Conservation (phyloP, 2,113 vertebrate species). For the Morone saxatilis region DNA sequence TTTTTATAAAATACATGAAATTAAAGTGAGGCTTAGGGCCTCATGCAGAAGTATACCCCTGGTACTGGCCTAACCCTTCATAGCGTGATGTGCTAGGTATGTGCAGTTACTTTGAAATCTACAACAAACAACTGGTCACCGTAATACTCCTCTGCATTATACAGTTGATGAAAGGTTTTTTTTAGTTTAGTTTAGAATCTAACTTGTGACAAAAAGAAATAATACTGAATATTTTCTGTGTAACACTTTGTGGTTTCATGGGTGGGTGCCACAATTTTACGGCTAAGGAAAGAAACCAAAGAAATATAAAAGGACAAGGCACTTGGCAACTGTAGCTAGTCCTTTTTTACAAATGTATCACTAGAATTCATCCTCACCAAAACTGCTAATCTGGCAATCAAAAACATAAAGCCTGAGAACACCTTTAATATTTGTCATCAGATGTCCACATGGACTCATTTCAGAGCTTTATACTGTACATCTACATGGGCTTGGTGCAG, state of each 20-base stretch:
- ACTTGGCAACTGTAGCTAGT: slow-evolving; percentile 21
- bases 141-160: slow-evolving; percentile 56
- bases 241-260: slow-evolving; percentile 53
- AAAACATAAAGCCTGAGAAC: slow-evolving; percentile 55
- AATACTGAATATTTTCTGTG: slow-evolving; percentile 61
- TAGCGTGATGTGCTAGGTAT: slow-evolving; percentile 51
- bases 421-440: slow-evolving; percentile 50
- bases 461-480: slow-evolving; percentile 19
- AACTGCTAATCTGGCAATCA: slow-evolving; percentile 32
- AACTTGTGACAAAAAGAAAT: slow-evolving; percentile 47
- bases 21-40: slow-evolving; percentile 62
- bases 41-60: slow-evolving; percentile 62
- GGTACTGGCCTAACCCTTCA: slow-evolving; percentile 70
- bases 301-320: slow-evolving; percentile 42
- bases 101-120: slow-evolving; percentile 62
- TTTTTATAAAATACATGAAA: slow-evolving; percentile 68
- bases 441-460: slow-evolving; percentile 17
- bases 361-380: slow-evolving; percentile 30
- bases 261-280: slow-evolving; percentile 31
- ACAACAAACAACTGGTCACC: slow-evolving; percentile 54
- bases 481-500: background rate
- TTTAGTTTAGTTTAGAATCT: slow-evolving; percentile 62
- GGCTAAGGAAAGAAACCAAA: slow-evolving; percentile 34
- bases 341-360: slow-evolving; percentile 28
- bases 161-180: slow-evolving; percentile 46